phyloP scores from a whole-genome alignment of 1,140 invertebrate genomes.

The Microplitis mediator region DNA sequence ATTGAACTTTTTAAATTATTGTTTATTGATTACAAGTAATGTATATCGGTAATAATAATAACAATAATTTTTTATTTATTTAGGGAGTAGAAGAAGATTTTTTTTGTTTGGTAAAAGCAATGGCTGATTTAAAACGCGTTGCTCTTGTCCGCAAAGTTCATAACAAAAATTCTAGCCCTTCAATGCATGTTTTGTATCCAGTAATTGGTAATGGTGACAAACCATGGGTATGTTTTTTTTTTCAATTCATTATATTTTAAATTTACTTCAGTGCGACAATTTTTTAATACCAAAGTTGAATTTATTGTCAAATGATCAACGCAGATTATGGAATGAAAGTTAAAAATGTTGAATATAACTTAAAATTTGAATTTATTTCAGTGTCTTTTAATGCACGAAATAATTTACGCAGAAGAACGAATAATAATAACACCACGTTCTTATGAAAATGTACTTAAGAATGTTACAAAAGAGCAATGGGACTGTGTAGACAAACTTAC shows the following conservation, averaged over 20 bases:
- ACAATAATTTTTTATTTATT: background rate
- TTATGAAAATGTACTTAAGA: slow-evolving; percentile 29
- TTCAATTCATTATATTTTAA: background rate
- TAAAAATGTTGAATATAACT: background rate
- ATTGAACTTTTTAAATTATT: background rate
- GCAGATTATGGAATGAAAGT: background rate
- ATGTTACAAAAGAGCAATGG: slow-evolving; percentile 31
- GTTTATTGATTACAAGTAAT: background rate
- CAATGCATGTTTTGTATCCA: slow-evolving; percentile 39
- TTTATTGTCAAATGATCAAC: background rate
- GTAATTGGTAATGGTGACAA: slow-evolving; percentile 32
- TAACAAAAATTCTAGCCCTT: slow-evolving; percentile 23
- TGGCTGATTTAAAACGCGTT: slow-evolving; percentile 32
- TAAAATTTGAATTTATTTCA: slow-evolving; percentile 16
- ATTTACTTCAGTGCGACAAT: too few relatives aligned
- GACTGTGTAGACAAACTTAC: slow-evolving; percentile 37
- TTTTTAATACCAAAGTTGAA: background rate
- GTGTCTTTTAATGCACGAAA: slow-evolving; percentile 37
- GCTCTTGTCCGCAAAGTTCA: slow-evolving; percentile 39
- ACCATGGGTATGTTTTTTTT: slow-evolving; percentile 37
- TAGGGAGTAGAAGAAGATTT: slow-evolving; percentile 25
- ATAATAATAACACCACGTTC: slow-evolving; percentile 28
- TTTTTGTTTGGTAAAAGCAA: slow-evolving; percentile 38
- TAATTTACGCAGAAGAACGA: slow-evolving; percentile 38
- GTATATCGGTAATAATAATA: background rate